Evolutionary conservation across 2,888 invertebrate genomes (phyloP).

Genomic region (Diadromus collaris): DNA sequence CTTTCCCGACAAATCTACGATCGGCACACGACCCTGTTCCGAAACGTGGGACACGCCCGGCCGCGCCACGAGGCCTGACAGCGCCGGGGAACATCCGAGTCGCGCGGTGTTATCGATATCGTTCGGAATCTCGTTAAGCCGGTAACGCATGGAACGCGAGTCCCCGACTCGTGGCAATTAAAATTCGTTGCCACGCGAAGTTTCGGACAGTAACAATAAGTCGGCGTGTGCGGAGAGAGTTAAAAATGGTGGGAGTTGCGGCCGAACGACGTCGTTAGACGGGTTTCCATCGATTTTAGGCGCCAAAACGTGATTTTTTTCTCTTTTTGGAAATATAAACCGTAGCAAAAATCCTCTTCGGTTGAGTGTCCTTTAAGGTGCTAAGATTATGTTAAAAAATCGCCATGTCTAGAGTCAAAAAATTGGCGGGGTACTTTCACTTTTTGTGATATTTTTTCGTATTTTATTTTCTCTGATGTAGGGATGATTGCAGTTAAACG

Average conservation of each 20-base stretch:
- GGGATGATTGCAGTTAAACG: neutral
- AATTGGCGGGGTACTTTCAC: neutral
- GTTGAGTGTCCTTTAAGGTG: neutral
- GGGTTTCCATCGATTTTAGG: neutral
- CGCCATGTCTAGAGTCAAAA: neutral
- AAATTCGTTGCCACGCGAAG: slow-evolving; percentile 11
- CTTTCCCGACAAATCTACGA: slow-evolving; percentile 75
- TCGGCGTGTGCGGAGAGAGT: neutral
- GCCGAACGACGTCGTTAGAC: neutral
- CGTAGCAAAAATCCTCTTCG: neutral
- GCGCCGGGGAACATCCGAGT: slow-evolving; percentile 26
- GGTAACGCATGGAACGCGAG: slow-evolving; percentile 23
- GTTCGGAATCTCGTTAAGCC: slow-evolving; percentile 52
- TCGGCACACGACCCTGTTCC: slow-evolving; percentile 63
- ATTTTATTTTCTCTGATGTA: neutral
- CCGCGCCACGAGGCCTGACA: slow-evolving; percentile 16
- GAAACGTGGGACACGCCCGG: slow-evolving; percentile 6
- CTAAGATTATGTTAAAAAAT: neutral
- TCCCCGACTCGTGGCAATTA: slow-evolving; percentile 27
- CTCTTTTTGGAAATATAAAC: neutral
- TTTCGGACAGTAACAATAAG: neutral
- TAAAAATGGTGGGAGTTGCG: neutral
- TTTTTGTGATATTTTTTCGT: neutral
- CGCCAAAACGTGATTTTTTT: neutral
- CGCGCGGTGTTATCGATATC: slow-evolving; percentile 56